Percentiles rank a stretch among this genome's conserved stretches.
These are phyloP conservation scores for Pocillopora verrucosa DNA, from an alignment of 64 coral and sea anemone species.

Conservation along the genomic window DNA sequence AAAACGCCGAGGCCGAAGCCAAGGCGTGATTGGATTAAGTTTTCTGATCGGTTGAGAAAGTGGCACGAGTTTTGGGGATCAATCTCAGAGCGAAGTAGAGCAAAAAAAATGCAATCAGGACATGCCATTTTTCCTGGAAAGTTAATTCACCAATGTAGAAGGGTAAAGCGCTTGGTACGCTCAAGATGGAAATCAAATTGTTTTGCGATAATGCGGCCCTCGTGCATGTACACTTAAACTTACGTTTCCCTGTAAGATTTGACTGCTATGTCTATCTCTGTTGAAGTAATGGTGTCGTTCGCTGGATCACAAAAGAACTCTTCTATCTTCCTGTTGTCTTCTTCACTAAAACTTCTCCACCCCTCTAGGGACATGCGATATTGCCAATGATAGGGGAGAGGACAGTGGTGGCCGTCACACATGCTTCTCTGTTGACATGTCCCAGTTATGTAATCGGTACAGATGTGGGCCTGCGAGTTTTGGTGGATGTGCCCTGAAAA, in stretches of 20 bases:
- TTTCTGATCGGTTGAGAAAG: too few species aligned
- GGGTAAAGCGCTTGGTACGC: not conserved
- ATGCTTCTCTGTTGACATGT: slow-evolving; percentile 50
- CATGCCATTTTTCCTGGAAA: too few species aligned
- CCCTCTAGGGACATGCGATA: slow-evolving; percentile 45
- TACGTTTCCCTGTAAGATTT: slow-evolving; percentile 57
- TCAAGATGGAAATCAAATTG: too few species aligned
- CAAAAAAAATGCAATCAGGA: too few species aligned
- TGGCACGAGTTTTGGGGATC: too few species aligned
- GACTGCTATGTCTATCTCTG: slow-evolving; percentile 42
- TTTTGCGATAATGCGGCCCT: not conserved
- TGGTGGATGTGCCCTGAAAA: slow-evolving; percentile 59
- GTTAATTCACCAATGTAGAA: not conserved
- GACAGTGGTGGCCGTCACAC: slow-evolving; percentile 76
- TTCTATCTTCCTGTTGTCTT: slow-evolving; percentile 58
- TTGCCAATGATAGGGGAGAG: slow-evolving; percentile 85
- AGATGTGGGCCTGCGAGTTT: slow-evolving; percentile 64
- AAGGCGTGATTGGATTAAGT: too few species aligned
- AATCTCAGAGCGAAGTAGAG: too few species aligned
- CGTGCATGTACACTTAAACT: not conserved
- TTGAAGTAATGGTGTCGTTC: slow-evolving; percentile 51
- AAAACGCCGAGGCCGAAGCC: too few species aligned
- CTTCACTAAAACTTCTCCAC: slow-evolving; percentile 57
- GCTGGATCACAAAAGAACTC: slow-evolving; percentile 67
- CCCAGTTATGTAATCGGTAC: slow-evolving; percentile 51